Evolutionary conservation across 2,113 vertebrate genomes (phyloP).

Genomic region (Ciconia boyciana): DNA sequence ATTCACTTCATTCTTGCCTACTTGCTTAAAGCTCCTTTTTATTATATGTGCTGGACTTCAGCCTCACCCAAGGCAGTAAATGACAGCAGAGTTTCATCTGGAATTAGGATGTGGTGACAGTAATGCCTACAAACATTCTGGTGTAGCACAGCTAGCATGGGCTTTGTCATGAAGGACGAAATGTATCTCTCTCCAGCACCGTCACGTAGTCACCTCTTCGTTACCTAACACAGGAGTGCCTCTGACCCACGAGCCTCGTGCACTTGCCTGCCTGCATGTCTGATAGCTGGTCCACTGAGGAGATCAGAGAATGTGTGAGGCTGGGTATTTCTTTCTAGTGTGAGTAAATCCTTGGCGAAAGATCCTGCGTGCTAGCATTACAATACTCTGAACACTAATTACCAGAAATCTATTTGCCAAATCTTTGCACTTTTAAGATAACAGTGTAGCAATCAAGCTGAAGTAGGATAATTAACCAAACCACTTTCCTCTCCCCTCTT

Average conservation of each 20-base stretch:
- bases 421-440: background rate
- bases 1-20: background rate
- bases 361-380: background rate
- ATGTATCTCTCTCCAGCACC: background rate
- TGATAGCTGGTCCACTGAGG: background rate
- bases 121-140: background rate
- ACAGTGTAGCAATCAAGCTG: background rate
- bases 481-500: background rate
- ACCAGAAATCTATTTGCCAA: background rate
- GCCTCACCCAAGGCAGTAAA: background rate
- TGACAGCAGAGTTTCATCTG: background rate
- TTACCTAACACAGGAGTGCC: background rate
- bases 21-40: background rate
- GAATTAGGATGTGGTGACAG: background rate
- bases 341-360: background rate
- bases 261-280: background rate
- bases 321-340: background rate
- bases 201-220: rapidly evolving
- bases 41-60: background rate
- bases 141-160: background rate
- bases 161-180: background rate
- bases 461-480: background rate
- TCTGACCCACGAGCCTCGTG: background rate
- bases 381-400: background rate
- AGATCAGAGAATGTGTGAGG: background rate